Evolutionary conservation across 2,113 vertebrate species (phyloP).

Genomic region (Addax nasomaculatus): DNA sequence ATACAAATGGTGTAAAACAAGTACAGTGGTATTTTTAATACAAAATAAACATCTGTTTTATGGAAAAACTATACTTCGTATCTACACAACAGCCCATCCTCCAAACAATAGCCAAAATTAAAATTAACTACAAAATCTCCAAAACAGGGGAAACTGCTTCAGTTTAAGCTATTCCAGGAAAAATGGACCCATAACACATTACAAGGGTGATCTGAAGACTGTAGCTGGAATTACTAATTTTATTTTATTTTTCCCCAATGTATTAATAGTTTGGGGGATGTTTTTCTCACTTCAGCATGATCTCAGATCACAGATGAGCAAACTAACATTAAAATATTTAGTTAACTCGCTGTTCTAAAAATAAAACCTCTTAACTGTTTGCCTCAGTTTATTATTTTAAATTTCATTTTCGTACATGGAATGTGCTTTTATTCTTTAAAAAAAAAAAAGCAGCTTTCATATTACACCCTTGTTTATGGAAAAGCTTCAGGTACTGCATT

Average conservation of each 20-base stretch:
- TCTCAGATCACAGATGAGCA: constrained; percentile 83
- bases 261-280: constrained; percentile 62
- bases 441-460: constrained; percentile 74
- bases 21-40: constrained; percentile 95
- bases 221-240: constrained; percentile 76
- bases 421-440: constrained; percentile 79
- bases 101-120: constrained; percentile 86
- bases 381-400: constrained; percentile 68
- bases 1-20: constrained; percentile 98
- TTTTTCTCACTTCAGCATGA: constrained; percentile 76
- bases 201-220: constrained; percentile 80
- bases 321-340: constrained; percentile 87
- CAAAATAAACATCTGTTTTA: constrained; percentile 94
- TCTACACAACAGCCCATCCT: constrained; percentile 89
- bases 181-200: constrained; percentile 83
- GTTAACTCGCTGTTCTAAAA: constrained; percentile 77
- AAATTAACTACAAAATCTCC: constrained; percentile 87
- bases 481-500: constrained; percentile 52
- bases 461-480: constrained; percentile 51
- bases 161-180: constrained; percentile 84
- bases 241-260: constrained; percentile 51
- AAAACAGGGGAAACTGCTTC: constrained; percentile 83
- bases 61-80: constrained; percentile 90
- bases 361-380: constrained; percentile 76
- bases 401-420: constrained; percentile 75